A percentile compares a stretch with the other conserved stretches of the same genome.
phyloP scores from a whole-genome alignment of 2,797 vertebrate genomes.

The Macropodus opercularis region DNA sequence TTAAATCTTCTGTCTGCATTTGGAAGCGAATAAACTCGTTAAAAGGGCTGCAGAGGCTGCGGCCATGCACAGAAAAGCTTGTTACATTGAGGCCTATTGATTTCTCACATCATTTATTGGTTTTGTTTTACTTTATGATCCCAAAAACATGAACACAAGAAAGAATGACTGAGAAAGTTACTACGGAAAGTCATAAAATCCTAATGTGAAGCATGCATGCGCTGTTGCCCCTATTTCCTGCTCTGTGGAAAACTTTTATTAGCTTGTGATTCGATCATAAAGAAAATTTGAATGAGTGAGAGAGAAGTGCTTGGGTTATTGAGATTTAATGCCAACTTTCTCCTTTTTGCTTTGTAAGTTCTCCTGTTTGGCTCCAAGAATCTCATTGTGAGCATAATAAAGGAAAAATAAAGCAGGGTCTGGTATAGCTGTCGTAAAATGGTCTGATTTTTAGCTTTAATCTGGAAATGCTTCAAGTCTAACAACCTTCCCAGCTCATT shows the following conservation, averaged over 20 bases:
- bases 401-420: no score
- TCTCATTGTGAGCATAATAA: no score
- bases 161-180: constrained; percentile 14
- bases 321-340: not conserved
- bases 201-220: constrained; percentile 28
- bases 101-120: constrained; percentile 33
- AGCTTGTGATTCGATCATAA: constrained; percentile 18
- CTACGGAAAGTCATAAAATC: constrained; percentile 22
- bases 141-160: constrained; percentile 12
- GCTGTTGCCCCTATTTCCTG: not conserved
- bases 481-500: constrained; percentile 10
- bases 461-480: constrained; percentile 28
- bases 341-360: not conserved
- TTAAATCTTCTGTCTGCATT: constrained; percentile 71
- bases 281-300: not conserved
- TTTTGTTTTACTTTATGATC: constrained; percentile 33
- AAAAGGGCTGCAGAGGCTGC: constrained; percentile 59
- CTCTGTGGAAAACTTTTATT: constrained; percentile 25
- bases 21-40: constrained; percentile 74
- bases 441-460: constrained; percentile 46
- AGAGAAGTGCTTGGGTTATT: constrained; percentile 14
- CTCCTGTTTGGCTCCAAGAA: no score
- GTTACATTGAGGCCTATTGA: constrained; percentile 43
- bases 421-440: constrained; percentile 21
- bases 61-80: constrained; percentile 42